Evolutionary conservation across 2,113 vertebrate species (phyloP), one percentile per base, ranked within the genome.

Genomic region (Caloenas nicobarica): DNA sequence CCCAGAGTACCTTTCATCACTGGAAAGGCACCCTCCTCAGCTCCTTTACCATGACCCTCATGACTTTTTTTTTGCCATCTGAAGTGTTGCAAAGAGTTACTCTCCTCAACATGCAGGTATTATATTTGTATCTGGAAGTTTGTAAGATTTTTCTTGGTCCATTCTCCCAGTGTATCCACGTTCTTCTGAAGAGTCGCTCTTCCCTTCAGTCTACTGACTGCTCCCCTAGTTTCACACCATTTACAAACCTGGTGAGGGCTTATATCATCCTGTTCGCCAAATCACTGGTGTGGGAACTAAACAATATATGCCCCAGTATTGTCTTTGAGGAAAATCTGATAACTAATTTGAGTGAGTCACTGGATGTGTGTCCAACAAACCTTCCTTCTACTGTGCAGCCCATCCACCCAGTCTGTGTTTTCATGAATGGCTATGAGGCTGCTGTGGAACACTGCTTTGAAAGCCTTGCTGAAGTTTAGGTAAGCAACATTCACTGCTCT

Each of bases 131-230:
- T 50, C 31, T 84, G 23, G 31, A 68, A 61, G 14, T 60, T 28
- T 56, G 44, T 46, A 46, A 46, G 44, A 19, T 46, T 46, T 46
- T 46, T 46, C 44, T 19, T 44, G 44, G 44, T 50, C n/a, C 23
- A 17, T 76, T 69, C 18, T 57, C 26, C 10, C 54, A 48, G 28
- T 13, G 6, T 54, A 46, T 46, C 24, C 16, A 29, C 38, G n/a
- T 38, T 11, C 58, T 76, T 58, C 29, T 36, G 29, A 58, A 81
- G 8, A 58, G 10, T 22, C 2, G 1, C 6, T 65, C 13, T 71
- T 5, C 19, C 13, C 9, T 53, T 13, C 29, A 60, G 29, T 42
- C 11, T 71, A 12, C 12, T 0, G 0, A 56, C 16, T 25, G 7
- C 53, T n/a, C 16, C 13, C 13, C 4, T 87, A 4, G 18, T 51